These are phyloP conservation scores for Scaptomyza tumidula DNA, from an alignment of 2,888 invertebrate species.

Conservation along the genomic window DNA sequence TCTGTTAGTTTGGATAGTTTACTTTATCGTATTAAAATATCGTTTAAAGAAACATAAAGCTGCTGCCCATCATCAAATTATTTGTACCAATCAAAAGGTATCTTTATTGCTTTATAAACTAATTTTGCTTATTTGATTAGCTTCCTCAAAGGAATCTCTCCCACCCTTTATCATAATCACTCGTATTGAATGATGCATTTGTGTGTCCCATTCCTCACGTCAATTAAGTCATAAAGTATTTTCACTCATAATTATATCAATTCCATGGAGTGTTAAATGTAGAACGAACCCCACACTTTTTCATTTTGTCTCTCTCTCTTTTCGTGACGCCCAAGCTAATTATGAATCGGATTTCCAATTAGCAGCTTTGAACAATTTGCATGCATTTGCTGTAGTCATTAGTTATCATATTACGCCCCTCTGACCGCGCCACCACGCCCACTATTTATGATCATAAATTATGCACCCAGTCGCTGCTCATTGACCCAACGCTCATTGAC, in stretches of 20 bases:
- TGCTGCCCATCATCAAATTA: no score
- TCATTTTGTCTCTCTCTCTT: not conserved
- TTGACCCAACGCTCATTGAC: constrained; percentile 42
- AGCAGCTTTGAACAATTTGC: constrained; percentile 60
- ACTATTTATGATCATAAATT: constrained; percentile 66
- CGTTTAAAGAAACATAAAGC: no score
- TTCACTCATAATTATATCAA: not conserved
- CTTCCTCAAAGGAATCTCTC: no score
- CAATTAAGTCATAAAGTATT: not conserved
- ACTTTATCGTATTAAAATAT: no score
- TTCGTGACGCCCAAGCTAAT: constrained; percentile 17
- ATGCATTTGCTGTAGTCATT: constrained; percentile 61
- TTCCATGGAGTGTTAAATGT: not conserved
- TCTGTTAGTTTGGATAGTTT: no score
- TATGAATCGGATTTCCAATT: constrained; percentile 56
- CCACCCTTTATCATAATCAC: no score
- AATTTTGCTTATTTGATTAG: no score
- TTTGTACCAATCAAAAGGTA: no score
- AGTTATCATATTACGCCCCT: constrained; percentile 46
- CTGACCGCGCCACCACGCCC: constrained; percentile 38
- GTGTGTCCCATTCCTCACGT: not conserved
- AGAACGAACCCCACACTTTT: not conserved
- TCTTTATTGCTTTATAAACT: no score
- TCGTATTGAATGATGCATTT: no score
- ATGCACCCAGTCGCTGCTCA: constrained; percentile 56